Base-by-base conservation (phyloP, 2,113 vertebrate genomes). In the Actenoides lindsayi region DNA sequence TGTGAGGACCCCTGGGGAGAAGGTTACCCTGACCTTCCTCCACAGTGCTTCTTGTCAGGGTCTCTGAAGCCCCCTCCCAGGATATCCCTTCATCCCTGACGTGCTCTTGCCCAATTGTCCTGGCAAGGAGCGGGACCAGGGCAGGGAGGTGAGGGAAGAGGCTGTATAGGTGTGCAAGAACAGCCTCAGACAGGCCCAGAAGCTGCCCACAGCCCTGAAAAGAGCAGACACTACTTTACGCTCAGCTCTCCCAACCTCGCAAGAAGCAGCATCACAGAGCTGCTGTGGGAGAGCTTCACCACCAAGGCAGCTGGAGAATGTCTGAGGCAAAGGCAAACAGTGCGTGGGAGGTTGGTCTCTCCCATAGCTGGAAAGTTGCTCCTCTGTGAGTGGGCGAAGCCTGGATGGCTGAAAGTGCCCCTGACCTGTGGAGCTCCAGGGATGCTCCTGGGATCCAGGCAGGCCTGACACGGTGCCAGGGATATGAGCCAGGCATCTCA, bases 281-380 rank as follows among this genome's bases (percentile, higher is more conserved):
- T 94, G 69, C 60, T 81, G 65, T 4, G 8, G 62, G 56, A 93
- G 64, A 90, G 50, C 60, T 68, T 53, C 77, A 67, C 71, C 76
- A 53, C 39, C 69, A 57, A 86, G 46, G 86, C 84, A 96, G 94
- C 88, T 83, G 75, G 54, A 37, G 76, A 93, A 90, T 3, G 0
- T 92, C 92, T 88, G 90, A 94, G 71, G 94, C 46, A 62, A 90
- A 90, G 71, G 44, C 35, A 96, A 95, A 90, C 83, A 96, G 50
- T 44, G 80, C 0, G 67, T 95, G 88, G 90, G 92, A 88, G 75
- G 83, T 59, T 30, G 74, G 60, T 53, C 77, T 83, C 39, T 91
- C 73, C 62, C 57, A 41, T 24, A 71, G 74, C 9, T 79, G 74
- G 73, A 35, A 82, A 94, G 83, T 10, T 91, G 81, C 83, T 94